Evolutionary conservation across 2,797 vertebrate genomes (phyloP).

Genomic region (Cynodonichthys magdalenae): DNA sequence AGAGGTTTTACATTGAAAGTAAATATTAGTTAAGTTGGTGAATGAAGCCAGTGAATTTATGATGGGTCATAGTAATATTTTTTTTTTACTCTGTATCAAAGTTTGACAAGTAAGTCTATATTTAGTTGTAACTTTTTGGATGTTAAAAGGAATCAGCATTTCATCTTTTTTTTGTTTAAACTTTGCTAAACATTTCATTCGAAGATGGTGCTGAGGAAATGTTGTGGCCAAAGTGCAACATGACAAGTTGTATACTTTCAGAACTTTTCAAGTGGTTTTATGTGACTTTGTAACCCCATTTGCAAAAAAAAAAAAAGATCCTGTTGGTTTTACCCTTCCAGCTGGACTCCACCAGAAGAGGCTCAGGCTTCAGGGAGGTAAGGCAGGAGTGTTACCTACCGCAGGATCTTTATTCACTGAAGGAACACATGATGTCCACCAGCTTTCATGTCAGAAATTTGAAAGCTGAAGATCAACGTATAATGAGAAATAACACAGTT

Average conservation of each 20-base stretch:
- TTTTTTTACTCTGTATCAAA: background rate
- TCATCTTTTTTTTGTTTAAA: slow-evolving; percentile 20
- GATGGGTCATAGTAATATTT: background rate
- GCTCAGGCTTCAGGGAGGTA: slow-evolving; percentile 21
- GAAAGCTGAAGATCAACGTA: no score
- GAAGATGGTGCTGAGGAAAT: slow-evolving; percentile 5
- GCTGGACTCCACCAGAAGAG: slow-evolving; percentile 28
- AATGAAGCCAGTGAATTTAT: background rate
- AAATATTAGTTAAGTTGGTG: no score
- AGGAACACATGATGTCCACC: no score
- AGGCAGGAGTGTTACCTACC: slow-evolving; percentile 31
- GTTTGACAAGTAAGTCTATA: slow-evolving; percentile 6
- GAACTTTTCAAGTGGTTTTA: slow-evolving; percentile 46
- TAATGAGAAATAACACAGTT: no score
- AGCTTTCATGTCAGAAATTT: no score
- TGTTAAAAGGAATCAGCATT: slow-evolving; percentile 34
- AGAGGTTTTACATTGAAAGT: no score
- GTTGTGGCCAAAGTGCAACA: slow-evolving; percentile 25
- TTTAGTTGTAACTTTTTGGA: slow-evolving; percentile 15
- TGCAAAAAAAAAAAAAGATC: slow-evolving; percentile 28
- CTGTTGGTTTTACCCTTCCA: slow-evolving; percentile 40
- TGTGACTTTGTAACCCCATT: slow-evolving; percentile 51
- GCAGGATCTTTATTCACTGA: background rate
- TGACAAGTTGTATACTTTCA: slow-evolving; percentile 52
- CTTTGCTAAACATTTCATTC: slow-evolving; percentile 21